Base-by-base conservation (phyloP, 2,888 invertebrate genomes). In the Smittia sp. region DNA sequence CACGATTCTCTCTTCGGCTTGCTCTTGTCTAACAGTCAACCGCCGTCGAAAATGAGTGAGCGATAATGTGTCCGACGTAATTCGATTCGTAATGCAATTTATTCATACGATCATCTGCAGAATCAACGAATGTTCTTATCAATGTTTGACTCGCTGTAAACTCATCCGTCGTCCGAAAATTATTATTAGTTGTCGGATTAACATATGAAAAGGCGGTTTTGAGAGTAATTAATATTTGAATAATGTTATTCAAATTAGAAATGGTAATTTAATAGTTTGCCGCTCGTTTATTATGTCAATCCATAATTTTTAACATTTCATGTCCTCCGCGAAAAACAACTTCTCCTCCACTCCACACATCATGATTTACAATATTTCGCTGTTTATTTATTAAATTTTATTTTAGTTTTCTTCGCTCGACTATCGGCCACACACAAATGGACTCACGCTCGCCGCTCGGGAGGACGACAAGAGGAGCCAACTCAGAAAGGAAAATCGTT, bases 151-250 rank as follows among this genome's bases (percentile, higher is more conserved):
- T 18, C 22, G 58, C n/a, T 58, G 58, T 58, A 18, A 22, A 18
- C 22, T 7, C 58, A 18, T 22, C n/a, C 22, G 18, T 20, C 7
- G 3, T 22, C 58, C 20, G 22, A 20, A 58, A 58, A 58, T 58
- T 58, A 58, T 58, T 58, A 20, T 58, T 58, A 58, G 58, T 18
- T 22, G n/a, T n/a, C n/a, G 22, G 54, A 70, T 70, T 70, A 70
- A 70, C 69, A 70, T 70, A 70, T 70, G 69, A 25, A 52, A 70
- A 70, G 69, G 69, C 69, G 69, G 69, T 70, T 70, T 70, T 70
- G 41, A 46, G n/a, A n/a, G 52, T 70, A 70, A 70, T 70, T 70
- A 70, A 70, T 70, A 70, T 70, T 70, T 70, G 69, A 70, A 70
- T 70, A 70, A 54, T 54, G 46, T 52, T 70, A 70, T 70, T 70